Base-by-base conservation (phyloP, 2,797 vertebrate genomes). In the Falco novaeseelandiae region DNA sequence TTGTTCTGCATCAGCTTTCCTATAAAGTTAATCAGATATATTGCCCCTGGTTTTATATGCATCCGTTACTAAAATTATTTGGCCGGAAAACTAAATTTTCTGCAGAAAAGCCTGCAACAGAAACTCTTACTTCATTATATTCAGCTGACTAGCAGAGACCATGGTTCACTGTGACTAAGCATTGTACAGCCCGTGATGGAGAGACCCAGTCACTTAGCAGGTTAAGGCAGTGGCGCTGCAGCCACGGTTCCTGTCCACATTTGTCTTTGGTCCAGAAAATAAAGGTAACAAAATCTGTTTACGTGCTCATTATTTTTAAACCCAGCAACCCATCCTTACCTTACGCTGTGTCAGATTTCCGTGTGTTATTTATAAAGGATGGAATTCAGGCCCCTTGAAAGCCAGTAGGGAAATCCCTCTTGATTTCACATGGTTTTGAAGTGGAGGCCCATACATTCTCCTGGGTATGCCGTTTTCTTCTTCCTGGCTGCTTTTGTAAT, bases 141-240 rank as follows among this genome's bases (percentile, higher is more conserved):
- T 87, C 71, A 91, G 82, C 93, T 97, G 97, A 98, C 95, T 97
- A 98, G 97, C 94, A 97, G 98, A 99, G 99, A 99, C 99, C 99
- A 98, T 97, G 98, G 98, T 98, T 99, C 99, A 99, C 99, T 99
- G 99, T 99, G 99, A 99, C 98, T 97, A 97, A 97, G 96, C 93
- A 86, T 73, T 80, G 96, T 95, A 93, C 96, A 96, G 96, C 96
- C 96, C 94, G 62, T 87, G 76, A 38, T 23, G 13, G 91, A 86
- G 80, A 96, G 62, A 30, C 69, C 74, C 26, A 14, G 38, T 73
- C 48, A 26, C 91, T 78, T 61, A 57, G 91, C 67, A 78, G 69
- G 73, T 52, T 40, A 51, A 81, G 90, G 90, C 77, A 17, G 80
- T 61, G 95, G 91, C 91, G 18, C 73, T 3, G 46, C 57, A 34